Conservation (phyloP, 2,888 invertebrate species). For the Dascillus cervinus region DNA sequence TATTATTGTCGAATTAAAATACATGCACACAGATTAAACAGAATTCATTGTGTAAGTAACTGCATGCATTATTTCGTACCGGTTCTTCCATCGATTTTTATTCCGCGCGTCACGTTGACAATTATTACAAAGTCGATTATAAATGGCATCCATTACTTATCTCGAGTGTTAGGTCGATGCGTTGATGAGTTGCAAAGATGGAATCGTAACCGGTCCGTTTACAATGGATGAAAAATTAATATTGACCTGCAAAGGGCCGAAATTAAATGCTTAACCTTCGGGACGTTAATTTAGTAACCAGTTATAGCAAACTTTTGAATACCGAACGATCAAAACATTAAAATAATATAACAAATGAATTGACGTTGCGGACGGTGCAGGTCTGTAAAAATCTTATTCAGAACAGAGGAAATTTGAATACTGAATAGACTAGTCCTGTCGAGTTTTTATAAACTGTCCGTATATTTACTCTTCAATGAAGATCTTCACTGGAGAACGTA, state of each 20-base stretch:
- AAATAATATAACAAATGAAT: conserved; percentile 36
- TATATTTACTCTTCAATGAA: conserved; percentile 28
- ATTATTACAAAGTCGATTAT: too few species aligned
- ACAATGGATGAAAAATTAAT: conserved; percentile 38
- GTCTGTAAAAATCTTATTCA: conserved; percentile 11
- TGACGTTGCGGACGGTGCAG: conserved; percentile 16
- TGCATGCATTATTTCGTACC: too few species aligned
- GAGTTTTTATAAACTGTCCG: conserved; percentile 28
- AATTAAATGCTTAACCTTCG: conserved; percentile 30
- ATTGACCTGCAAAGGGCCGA: conserved; percentile 35
- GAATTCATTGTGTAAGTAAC: too few species aligned
- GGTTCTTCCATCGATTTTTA: conserved; percentile 9
- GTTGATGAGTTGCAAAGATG: conserved; percentile 24
- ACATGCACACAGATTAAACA: too few species aligned
- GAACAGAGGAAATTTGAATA: conserved; percentile 23
- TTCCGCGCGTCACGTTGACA: too few species aligned
- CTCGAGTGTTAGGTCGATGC: conserved; percentile 27
- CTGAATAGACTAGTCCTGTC: conserved; percentile 24
- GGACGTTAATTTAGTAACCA: conserved; percentile 34
- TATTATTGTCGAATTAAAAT: conserved; percentile 8
- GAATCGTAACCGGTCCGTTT: conserved; percentile 27
- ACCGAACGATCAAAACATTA: conserved; percentile 32
- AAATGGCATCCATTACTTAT: conserved; percentile 35
- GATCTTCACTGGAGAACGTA: conserved; percentile 30
- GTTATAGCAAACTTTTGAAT: conserved; percentile 30